Base-by-base conservation (phyloP, 2,888 invertebrate species). In the Baccha elongata region DNA sequence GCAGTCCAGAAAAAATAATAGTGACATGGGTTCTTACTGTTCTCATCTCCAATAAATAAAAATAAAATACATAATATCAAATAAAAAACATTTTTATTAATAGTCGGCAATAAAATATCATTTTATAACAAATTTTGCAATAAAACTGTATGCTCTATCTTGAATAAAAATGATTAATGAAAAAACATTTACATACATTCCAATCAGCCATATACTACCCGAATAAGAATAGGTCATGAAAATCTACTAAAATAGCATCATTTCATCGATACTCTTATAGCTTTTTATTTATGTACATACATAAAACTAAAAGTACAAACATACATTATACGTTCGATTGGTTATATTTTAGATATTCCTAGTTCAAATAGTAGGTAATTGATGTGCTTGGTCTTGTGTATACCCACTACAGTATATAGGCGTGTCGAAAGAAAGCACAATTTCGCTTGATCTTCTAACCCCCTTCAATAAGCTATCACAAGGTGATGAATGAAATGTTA, bases 181-280 rank as follows among this genome's bases (percentile, higher is more conserved):
- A 69, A 42, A 23, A 15, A 64, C 19, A 48, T 55, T 55, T 80
- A 62, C 68, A 68, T 55, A 42, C 42, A 73, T 80, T 64, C 55
- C 53, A 64, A 68, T 68, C 68, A 62, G 55, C 55, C 48, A 68
- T n/a, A n/a, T n/a, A n/a, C 46, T 73, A 48, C 35, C 68, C 79
- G 46, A 55, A 68, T 53, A 48, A 64, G 50, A 74, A 69, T 74
- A 69, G 64, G 58, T 55, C 69, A 74, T 65, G 69, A 64, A 79
- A 62, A 64, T 68, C 40, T 42, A 79, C 73, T 73, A 73, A 79
- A 80, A 74, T 69, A 80, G 69, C 50, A 69, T 44, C 69, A 37
- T 53, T 58, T 68, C 46, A 55, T 40, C 35, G 19, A 67, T 67
- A 53, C 67, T 60, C 17, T n/a, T 60, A n/a, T n/a, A 35, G 40